Evolutionary conservation across 2,113 vertebrate species (phyloP).

Genomic region (Hylia prasina): DNA sequence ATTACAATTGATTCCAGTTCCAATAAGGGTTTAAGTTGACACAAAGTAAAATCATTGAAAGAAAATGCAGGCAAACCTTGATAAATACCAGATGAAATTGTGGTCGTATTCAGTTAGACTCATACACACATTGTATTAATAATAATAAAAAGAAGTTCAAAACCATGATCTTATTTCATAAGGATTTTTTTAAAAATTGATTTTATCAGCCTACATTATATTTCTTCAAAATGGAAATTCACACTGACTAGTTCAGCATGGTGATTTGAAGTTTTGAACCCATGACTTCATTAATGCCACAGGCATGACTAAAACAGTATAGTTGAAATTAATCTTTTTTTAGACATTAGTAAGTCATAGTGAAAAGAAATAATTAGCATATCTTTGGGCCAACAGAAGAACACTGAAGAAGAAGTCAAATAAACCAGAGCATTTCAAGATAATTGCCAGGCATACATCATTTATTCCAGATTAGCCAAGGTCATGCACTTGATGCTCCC

Average conservation of each 20-base stretch:
- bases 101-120: conserved; percentile 48
- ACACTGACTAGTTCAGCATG: conserved; percentile 21
- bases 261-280: conserved; percentile 20
- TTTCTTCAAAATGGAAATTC: conserved; percentile 43
- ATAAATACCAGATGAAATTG: conserved; percentile 59
- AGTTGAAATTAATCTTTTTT: conserved; percentile 39
- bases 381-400: conserved; percentile 64
- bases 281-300: conserved; percentile 29
- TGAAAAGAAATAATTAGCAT: conserved; percentile 46
- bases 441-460: conserved; percentile 86
- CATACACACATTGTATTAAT: conserved; percentile 58
- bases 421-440: conserved; percentile 77
- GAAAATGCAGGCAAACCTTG: conserved; percentile 56
- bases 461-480: conserved; percentile 76
- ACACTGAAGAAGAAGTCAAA: conserved; percentile 64
- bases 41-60: conserved; percentile 61
- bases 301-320: conserved; percentile 27
- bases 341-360: not conserved
- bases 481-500: conserved; percentile 68
- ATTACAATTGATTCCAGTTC: conserved; percentile 55
- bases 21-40: conserved; percentile 50
- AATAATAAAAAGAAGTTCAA: conserved; percentile 62
- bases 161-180: conserved; percentile 60
- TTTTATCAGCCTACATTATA: conserved; percentile 40
- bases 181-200: conserved; percentile 18